Conservation (phyloP, 2,113 vertebrate genomes). For the Eurypyga helias region DNA sequence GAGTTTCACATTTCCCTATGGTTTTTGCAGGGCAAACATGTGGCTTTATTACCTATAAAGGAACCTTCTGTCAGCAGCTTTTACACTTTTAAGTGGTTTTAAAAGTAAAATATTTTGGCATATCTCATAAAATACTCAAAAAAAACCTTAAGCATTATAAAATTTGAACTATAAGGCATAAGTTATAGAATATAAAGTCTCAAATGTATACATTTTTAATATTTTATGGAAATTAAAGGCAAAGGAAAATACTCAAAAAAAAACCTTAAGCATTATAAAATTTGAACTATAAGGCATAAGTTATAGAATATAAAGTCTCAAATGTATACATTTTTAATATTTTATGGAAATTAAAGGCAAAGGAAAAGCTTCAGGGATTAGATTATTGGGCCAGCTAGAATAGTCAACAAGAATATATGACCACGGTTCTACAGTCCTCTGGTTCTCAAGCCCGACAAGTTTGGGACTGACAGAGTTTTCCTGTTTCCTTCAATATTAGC, state of each 20-base stretch:
- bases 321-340: not conserved
- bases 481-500: not conserved
- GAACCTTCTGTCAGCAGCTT: slow-evolving; percentile 5
- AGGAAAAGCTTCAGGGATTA: not conserved
- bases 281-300: not conserved
- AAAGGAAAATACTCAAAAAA: not conserved
- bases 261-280: not conserved
- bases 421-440: not conserved
- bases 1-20: not conserved
- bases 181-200: not conserved
- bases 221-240: slow-evolving; percentile 6
- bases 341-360: not conserved
- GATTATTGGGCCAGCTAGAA: not conserved
- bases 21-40: not conserved
- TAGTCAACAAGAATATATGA: not conserved
- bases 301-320: not conserved
- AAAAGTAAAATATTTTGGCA: not conserved
- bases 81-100: not conserved
- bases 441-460: not conserved
- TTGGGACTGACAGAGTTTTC: not conserved
- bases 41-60: slow-evolving; percentile 15
- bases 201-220: not conserved
- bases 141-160: not conserved
- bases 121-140: not conserved
- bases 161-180: not conserved